Percentiles rank a stretch among this genome's conserved stretches.
phyloP scores from a whole-genome alignment of 2,113 vertebrate genomes.

The Gymnocephalus cernua region DNA sequence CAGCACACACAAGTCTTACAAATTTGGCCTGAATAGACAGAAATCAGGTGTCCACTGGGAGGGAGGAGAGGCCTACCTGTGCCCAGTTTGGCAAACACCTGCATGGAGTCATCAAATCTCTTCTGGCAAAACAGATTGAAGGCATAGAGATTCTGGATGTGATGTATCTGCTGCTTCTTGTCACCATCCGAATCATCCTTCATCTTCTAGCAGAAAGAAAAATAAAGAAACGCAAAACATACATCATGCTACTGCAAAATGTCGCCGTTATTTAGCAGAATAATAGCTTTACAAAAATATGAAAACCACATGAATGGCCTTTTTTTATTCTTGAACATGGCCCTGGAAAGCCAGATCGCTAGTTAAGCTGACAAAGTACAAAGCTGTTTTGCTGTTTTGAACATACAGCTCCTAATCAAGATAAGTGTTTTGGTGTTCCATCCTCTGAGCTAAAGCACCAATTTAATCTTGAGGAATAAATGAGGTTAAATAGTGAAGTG shows the following conservation, averaged over 20 bases:
- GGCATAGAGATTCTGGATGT: conserved; percentile 98
- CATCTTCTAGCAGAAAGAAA: conserved; percentile 88
- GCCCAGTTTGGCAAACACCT: conserved; percentile 97
- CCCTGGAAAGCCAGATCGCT: not conserved
- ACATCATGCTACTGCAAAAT: conserved; percentile 2
- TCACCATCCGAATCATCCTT: conserved; percentile 97
- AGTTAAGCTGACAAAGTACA: not conserved
- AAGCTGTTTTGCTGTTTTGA: conserved; percentile 19
- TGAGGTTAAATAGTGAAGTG: not conserved
- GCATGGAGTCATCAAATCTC: conserved; percentile 98
- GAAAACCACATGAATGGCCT: not conserved
- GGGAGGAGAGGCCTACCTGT: conserved; percentile 87
- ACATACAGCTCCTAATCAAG: conserved; percentile 31
- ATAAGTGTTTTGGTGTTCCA: conserved; percentile 26
- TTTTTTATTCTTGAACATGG: conserved; percentile 1
- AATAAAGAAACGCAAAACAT: not conserved
- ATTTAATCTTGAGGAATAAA: conserved; percentile 44
- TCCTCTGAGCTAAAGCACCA: conserved; percentile 30
- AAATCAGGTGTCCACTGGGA: not conserved
- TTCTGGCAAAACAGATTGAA: conserved; percentile 99
- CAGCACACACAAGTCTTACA: not conserved
- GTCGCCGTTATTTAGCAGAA: not conserved
- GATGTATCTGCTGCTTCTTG: conserved; percentile 96
- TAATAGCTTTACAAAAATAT: not conserved
- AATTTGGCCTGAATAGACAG: not conserved